phyloP scores from a whole-genome alignment of 2,113 vertebrate genomes.

The Gracilinanus agilis region DNA sequence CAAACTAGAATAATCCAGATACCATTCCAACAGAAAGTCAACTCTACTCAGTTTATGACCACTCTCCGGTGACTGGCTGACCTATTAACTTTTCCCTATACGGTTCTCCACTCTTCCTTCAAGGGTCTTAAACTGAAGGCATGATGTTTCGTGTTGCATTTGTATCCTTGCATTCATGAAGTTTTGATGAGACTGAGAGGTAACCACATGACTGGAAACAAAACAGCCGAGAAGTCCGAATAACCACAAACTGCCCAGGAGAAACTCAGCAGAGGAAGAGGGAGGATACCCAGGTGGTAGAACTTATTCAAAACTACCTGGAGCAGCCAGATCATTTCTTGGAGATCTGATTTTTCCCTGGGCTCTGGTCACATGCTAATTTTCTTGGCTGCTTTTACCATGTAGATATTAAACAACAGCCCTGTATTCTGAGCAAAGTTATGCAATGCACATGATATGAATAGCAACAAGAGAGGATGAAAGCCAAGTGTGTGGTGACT shows the following conservation, averaged over 20 bases:
- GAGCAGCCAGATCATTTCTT: slow-evolving; percentile 53
- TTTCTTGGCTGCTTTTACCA: slow-evolving; percentile 72
- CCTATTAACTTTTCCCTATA: neutral
- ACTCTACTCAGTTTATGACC: neutral
- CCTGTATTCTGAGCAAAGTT: slow-evolving; percentile 60
- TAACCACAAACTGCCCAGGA: slow-evolving; percentile 49
- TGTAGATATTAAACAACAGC: slow-evolving; percentile 75
- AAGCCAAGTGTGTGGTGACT: slow-evolving; percentile 73
- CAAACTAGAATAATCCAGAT: neutral
- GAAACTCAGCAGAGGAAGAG: slow-evolving; percentile 35
- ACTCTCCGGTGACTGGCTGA: neutral
- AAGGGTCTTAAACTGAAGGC: neutral
- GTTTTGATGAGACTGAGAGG: slow-evolving; percentile 47
- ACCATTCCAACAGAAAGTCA: neutral
- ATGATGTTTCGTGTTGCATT: slow-evolving; percentile 5
- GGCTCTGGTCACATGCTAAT: slow-evolving; percentile 65
- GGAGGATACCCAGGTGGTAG: slow-evolving; percentile 41
- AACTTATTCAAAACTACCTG: slow-evolving; percentile 67
- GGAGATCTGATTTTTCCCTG: slow-evolving; percentile 65
- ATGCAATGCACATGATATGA: slow-evolving; percentile 66
- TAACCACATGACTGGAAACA: slow-evolving; percentile 44
- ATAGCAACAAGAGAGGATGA: slow-evolving; percentile 71
- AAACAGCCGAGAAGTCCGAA: slow-evolving; percentile 43
- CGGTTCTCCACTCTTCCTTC: neutral
- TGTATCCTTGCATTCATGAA: slow-evolving; percentile 35